A percentile compares a stretch with the other conserved stretches of the same genome.
Conservation (phyloP, 2,797 vertebrate genomes). For the Hirundo rustica region DNA sequence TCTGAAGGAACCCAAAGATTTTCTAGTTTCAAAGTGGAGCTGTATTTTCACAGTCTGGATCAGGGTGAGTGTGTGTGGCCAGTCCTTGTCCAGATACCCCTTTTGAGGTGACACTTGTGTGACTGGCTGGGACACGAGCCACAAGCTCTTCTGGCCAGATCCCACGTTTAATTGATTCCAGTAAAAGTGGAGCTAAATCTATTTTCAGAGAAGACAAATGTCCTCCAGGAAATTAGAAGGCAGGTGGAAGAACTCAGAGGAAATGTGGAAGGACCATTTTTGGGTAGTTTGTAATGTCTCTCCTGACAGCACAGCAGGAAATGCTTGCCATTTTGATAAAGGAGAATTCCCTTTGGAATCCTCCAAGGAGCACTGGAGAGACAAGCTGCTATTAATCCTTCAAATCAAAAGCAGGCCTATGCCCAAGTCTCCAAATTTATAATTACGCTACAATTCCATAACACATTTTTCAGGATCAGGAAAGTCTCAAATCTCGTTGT, state of each 20-base stretch:
- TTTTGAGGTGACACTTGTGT: not conserved
- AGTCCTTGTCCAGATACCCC: not conserved
- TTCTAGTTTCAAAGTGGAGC: not conserved
- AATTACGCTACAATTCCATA: not conserved
- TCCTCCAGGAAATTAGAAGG: conserved; percentile 48
- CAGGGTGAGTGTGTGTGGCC: not conserved
- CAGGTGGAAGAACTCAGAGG: conserved; percentile 22
- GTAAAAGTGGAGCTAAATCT: conserved; percentile 32
- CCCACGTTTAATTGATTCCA: conserved; percentile 27
- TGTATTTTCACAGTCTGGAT: not conserved
- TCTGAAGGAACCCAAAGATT: not conserved
- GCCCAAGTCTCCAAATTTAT: not conserved
- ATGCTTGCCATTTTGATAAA: conserved; percentile 45
- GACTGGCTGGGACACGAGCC: conserved; percentile 3
- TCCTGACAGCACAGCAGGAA: conserved; percentile 36
- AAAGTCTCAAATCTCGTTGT: not conserved
- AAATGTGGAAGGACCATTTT: conserved; percentile 25
- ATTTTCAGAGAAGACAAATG: conserved; percentile 34
- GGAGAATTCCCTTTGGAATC: conserved; percentile 39
- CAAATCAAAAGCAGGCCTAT: not conserved
- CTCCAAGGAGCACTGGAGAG: not conserved
- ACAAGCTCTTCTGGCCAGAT: conserved; percentile 7
- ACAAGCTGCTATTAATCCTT: conserved; percentile 47
- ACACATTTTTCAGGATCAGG: conserved; percentile 22
- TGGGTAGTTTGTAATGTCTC: conserved; percentile 29